These are phyloP conservation scores for Squalus acanthias DNA, from an alignment of 2,797 vertebrate species.

Conservation along the genomic window DNA sequence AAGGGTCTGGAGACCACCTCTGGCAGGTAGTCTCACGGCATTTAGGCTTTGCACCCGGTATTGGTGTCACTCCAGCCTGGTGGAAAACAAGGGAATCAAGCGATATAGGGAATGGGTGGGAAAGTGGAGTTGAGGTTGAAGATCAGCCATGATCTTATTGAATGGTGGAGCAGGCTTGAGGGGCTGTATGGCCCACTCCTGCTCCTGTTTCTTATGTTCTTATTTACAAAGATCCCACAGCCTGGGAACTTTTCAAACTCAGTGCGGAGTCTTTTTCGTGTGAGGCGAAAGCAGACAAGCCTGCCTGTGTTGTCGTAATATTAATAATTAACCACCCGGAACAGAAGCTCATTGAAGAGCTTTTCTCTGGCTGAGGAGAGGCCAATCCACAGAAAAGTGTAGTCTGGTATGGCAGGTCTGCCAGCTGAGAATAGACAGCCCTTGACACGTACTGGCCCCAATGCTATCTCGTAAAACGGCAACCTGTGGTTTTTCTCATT, in stretches of 20 bases:
- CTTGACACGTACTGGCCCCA: background rate
- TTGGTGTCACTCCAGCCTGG: background rate
- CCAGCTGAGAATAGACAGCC: background rate
- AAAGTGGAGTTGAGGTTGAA: too few relatives aligned
- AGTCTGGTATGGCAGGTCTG: background rate
- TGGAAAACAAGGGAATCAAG: background rate
- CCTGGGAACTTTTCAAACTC: background rate
- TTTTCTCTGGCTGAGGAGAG: background rate
- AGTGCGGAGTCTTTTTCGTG: background rate
- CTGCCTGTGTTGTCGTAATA: background rate
- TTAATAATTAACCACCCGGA: conserved; percentile 15
- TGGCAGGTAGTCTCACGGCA: background rate
- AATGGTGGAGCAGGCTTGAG: too few relatives aligned
- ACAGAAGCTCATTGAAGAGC: background rate
- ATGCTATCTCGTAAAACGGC: background rate
- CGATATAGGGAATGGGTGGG: background rate
- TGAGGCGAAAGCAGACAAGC: background rate
- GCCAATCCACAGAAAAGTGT: background rate
- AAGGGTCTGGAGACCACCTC: background rate
- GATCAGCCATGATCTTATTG: too few relatives aligned
- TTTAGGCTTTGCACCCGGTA: background rate
- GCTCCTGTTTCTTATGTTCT: too few relatives aligned
- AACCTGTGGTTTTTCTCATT: background rate
- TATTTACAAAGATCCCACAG: background rate
- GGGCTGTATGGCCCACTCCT: too few relatives aligned